Percentiles rank a stretch among this genome's conserved stretches.
Conservation (phyloP, 2,888 invertebrate genomes). For the Pimpla rufipes region DNA sequence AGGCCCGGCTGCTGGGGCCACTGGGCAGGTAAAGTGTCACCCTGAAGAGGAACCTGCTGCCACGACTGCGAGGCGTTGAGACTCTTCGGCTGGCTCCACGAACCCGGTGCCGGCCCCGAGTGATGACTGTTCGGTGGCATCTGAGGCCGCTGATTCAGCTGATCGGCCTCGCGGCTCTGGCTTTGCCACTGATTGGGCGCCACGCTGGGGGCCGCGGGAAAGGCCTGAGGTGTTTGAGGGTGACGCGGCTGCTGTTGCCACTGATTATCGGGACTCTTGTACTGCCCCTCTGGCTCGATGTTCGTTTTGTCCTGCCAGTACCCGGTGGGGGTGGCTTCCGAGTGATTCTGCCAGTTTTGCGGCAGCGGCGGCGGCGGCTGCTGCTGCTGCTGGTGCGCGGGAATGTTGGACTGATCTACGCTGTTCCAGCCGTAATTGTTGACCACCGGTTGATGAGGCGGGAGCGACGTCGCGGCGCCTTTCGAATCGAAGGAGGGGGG, state of each 20-base stretch:
- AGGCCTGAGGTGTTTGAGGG: constrained; percentile 66
- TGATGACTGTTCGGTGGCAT: constrained; percentile 50
- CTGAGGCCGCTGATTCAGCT: constrained; percentile 68
- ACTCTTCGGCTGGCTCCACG: constrained; percentile 71
- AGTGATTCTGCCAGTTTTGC: constrained; percentile 78
- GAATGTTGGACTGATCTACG: constrained; percentile 72
- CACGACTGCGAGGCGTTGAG: constrained; percentile 69
- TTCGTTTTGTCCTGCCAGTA: constrained; percentile 78
- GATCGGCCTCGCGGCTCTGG: constrained; percentile 73
- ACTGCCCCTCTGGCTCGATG: constrained; percentile 70
- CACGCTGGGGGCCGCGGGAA: constrained; percentile 39
- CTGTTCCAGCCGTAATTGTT: constrained; percentile 79
- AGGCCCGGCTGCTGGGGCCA: constrained; percentile 70
- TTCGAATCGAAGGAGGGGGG: constrained; percentile 55
- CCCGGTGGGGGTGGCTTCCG: constrained; percentile 66
- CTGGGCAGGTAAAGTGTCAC: constrained; percentile 66
- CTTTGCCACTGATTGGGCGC: constrained; percentile 75
- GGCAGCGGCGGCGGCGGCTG: background rate
- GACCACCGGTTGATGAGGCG: constrained; percentile 56
- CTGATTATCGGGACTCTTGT: constrained; percentile 73
- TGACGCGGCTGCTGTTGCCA: constrained; percentile 68
- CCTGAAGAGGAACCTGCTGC: constrained; percentile 61
- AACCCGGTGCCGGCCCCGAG: constrained; percentile 57
- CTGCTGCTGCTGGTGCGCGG: constrained; percentile 50
- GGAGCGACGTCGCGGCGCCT: background rate